phyloP scores from a whole-genome alignment of 1,140 invertebrate genomes.

The Danaus plexippus region DNA sequence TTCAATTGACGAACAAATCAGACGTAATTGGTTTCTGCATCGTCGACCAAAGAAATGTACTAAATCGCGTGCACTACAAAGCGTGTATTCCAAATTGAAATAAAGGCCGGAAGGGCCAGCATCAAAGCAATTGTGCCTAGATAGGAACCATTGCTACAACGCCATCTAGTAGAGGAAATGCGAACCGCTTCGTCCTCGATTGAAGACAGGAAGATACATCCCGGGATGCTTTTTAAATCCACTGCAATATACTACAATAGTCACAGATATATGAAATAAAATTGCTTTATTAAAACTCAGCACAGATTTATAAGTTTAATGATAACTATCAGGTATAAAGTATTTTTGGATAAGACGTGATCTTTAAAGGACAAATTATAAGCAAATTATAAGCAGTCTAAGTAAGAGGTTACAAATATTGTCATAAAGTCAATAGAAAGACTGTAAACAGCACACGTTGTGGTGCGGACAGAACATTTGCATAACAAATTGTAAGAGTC shows the following conservation, averaged over 20 bases:
- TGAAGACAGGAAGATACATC: conserved; percentile 14
- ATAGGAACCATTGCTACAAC: conserved; percentile 37
- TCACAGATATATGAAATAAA: not conserved
- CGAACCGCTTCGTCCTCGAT: conserved; percentile 46
- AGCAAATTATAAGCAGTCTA: too few relatives aligned
- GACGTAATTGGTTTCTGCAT: conserved; percentile 49
- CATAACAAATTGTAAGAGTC: conserved; percentile 41
- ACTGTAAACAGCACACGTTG: conserved; percentile 15
- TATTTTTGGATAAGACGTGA: too few relatives aligned
- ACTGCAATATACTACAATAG: not conserved
- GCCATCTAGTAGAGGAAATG: conserved; percentile 62
- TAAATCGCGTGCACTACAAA: conserved; percentile 32
- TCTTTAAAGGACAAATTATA: too few relatives aligned
- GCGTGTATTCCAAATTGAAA: conserved; percentile 36
- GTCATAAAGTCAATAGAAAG: conserved; percentile 12
- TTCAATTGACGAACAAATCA: too few relatives aligned
- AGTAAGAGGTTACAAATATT: too few relatives aligned
- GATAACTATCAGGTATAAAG: too few relatives aligned
- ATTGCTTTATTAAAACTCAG: too few relatives aligned
- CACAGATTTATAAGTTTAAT: too few relatives aligned
- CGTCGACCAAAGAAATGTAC: conserved; percentile 50
- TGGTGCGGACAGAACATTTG: conserved; percentile 27
- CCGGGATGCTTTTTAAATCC: too few relatives aligned
- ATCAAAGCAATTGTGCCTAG: conserved; percentile 48
- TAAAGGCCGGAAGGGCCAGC: conserved; percentile 47